Base-by-base conservation (phyloP, 2,113 vertebrate genomes). In the Perca schrenkii region DNA sequence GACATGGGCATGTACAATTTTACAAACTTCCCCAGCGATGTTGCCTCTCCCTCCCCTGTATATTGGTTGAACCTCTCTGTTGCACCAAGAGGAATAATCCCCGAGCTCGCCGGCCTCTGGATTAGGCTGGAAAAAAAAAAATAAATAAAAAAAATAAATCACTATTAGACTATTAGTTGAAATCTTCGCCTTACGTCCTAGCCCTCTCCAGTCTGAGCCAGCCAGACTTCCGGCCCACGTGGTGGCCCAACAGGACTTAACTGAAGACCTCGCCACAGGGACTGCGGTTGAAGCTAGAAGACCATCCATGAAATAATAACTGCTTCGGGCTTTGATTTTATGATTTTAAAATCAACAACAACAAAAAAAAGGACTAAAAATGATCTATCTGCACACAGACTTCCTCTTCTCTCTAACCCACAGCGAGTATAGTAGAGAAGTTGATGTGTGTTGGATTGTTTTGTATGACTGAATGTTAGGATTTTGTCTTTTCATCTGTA, bases 291-390 rank as follows among this genome's bases (percentile, higher is more conserved):
- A 83, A 69, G 81, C 86, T 88, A 31, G 82, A 93, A 89, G 90
- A 92, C 84, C 91, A 90, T 91, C 84, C 79, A 82, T 67, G 12
- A 87, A 88, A 93, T 78, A 88, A 84, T 63, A 88, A 94, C 86
- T 90, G 93, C 94, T 95, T 93, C 88, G 92, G 92, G 91, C 93
- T 94, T 94, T 94, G 92, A n/a, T n/a, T n/a, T n/a, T n/a, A n/a
- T n/a, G n/a, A n/a, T n/a, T n/a, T n/a, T 72, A 87, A 77, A 77
- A 79, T 25, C 12, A 66, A 76, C 62, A 40, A 76, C 62, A 40
- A 77, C 50, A 82, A 52, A 65, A 86, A 86, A 84, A 82, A 89
- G 64, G 71, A 93, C 76, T 85, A 88, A 86, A 88, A 90, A 83
- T 13, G 19, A 86, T 88, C 68, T 86, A 80, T 87, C 84, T 79